Conservation (phyloP, 2,888 invertebrate genomes). For the Drosophila greeni region DNA sequence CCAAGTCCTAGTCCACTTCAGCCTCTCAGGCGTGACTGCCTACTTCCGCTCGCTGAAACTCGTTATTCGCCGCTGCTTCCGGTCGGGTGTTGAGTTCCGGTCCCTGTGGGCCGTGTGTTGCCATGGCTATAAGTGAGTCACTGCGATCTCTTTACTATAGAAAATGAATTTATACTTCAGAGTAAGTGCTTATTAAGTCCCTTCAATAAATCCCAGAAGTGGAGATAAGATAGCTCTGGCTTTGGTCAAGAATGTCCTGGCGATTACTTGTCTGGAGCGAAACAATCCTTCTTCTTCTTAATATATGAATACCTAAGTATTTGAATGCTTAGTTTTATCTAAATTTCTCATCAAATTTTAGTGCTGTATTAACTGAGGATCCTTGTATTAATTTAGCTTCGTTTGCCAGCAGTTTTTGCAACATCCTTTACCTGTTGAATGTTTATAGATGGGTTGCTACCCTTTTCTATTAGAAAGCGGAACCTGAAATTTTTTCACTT, state of each 20-base stretch:
- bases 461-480: too few species aligned
- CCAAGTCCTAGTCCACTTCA: conserved; percentile 48
- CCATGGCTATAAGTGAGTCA: conserved; percentile 37
- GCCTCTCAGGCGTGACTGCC: conserved; percentile 73
- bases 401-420: not conserved
- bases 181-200: not conserved
- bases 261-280: not conserved
- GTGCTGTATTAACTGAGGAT: too few species aligned
- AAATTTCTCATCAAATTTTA: too few species aligned
- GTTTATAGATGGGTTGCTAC: too few species aligned
- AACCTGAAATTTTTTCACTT: not conserved
- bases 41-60: conserved; percentile 66
- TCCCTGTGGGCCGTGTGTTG: conserved; percentile 49
- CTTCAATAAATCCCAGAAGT: not conserved
- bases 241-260: not conserved
- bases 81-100: conserved; percentile 41
- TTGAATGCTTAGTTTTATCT: too few species aligned
- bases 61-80: conserved; percentile 59
- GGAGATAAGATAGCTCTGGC: not conserved
- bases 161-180: not conserved
- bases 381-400: not conserved
- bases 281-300: too few species aligned
- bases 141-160: not conserved
- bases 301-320: too few species aligned
- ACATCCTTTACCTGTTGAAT: not conserved